Evolutionary conservation across 2,888 invertebrate genomes (phyloP), one percentile per base, ranked within the genome.

Genomic region (Dermolepida albohirtum): DNA sequence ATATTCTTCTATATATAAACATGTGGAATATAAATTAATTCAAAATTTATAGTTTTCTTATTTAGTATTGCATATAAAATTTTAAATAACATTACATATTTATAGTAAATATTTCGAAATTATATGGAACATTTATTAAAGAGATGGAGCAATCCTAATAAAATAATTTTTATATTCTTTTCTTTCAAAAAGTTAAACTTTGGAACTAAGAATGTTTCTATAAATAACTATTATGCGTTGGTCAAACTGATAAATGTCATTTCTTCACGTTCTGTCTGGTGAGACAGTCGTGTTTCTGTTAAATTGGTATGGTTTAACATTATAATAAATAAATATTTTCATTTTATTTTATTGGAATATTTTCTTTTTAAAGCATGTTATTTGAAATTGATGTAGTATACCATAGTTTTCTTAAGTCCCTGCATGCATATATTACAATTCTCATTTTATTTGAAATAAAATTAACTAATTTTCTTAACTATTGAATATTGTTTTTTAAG

Each of bases 401-500:
- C 10, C 27, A 49, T 49, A n/a, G 22, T 47, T 62, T 34, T 49
- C 14, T 62, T 62, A 54, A 54, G 39, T 16, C 54, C 16, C 47
- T 59, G 44, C 44, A 59, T 62, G 43, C 17, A 16, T 1, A 43
- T 47, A 27, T 27, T 11, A 44, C 8, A 51, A 16, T 47, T 51
- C 4, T 22, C 22, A 22, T 22, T 22, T 2, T 22, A 22, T 22
- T 64, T 51, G 22, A 10, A 65, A 14, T 54, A 54, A 17, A 43
- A 52, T 16, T 29, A 29, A 43, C 44, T 40, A 16, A 64, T 8
- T 34, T 10, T 14, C 34, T n/a, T 34, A 14, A 14, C 7, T 14
- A 29, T 16, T 22, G 22, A 27, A 34, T 51, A 34, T 27, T 64
- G 11, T 39, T 27, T 52, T 57, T 78, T 76, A 71, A 80, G 81